These are phyloP conservation scores for Oryzias dopingdopingensis DNA, from an alignment of 2,797 vertebrate genomes.

Conservation along the genomic window DNA sequence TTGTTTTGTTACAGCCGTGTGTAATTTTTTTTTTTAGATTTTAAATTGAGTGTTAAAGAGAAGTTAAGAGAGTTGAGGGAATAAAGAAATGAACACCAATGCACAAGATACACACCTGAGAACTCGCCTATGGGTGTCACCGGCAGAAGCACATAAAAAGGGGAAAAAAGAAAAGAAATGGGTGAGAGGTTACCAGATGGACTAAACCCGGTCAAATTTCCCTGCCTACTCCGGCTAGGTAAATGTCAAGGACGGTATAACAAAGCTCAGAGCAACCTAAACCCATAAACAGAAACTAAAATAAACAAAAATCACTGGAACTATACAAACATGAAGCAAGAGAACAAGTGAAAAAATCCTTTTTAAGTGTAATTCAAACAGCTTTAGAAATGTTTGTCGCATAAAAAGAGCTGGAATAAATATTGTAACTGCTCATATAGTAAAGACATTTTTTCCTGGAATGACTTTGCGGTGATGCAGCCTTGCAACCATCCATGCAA, in stretches of 20 bases:
- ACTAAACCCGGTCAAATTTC: conserved; percentile 61
- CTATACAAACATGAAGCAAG: background rate
- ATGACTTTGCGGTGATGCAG: conserved; percentile 47
- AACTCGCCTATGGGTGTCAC: conserved; percentile 93
- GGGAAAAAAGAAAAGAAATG: conserved; percentile 73
- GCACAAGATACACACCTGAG: conserved; percentile 96
- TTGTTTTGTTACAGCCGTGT: no score
- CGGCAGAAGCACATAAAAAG: conserved; percentile 85
- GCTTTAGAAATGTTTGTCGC: background rate
- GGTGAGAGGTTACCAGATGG: conserved; percentile 80
- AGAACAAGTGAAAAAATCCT: background rate
- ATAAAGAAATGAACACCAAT: conserved; percentile 57
- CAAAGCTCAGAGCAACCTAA: conserved; percentile 2
- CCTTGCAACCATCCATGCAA: conserved; percentile 63
- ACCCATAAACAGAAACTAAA: conserved; percentile 3
- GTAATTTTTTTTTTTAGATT: no score
- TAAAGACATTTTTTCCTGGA: conserved; percentile 60
- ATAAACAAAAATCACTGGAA: conserved; percentile 2
- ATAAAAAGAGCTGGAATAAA: background rate
- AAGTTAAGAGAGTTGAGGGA: conserved; percentile 20
- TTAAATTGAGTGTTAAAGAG: no score
- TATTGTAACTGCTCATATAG: background rate
- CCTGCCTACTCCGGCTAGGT: conserved; percentile 26
- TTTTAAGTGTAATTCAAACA: background rate
- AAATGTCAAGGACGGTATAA: conserved; percentile 27